Base-by-base conservation (phyloP, 1,140 invertebrate genomes). In the Drusus annulatus region DNA sequence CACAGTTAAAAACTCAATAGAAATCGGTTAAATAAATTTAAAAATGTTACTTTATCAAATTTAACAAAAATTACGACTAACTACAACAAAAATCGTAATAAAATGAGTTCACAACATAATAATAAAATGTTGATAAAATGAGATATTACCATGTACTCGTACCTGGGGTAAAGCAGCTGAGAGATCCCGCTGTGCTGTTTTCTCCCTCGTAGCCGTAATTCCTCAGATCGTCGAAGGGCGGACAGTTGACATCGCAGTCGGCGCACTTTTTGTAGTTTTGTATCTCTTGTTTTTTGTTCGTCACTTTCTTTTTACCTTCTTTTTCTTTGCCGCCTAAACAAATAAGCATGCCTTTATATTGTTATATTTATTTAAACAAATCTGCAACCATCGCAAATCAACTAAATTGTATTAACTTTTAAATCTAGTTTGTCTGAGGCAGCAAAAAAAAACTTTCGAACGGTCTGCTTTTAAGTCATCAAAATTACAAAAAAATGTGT, bases 201-300 rank as follows among this genome's bases (percentile, higher is more conserved):
- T 96, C 96, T 23, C 98, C 98, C 88, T 99, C 98, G 85, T 99
- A 99, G 15, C 97, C 97, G 88, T 98, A 99, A 90, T 99, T 98
- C 86, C 97, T 91, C 78, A 99, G 91, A 89, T 98, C 97, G 86
- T 99, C 98, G 87, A 98, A 98, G 0, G 98, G 98, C 60, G 97
- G 97, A 68, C 97, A 97, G 86, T 96, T 97, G 0, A 96, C 96
- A 90, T 99, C 98, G 86, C 95, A 94, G 87, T 99, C 97, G 2
- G 97, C 97, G 81, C 97, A 93, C 85, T 96, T 94, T 89, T 99
- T 96, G 87, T 98, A 96, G 84, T 98, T 96, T 85, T 97, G 95
- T 83, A 99, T 98, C 87, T 98, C 98, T 58, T 95, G 96, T 21
- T 98, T 96, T 86, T 97, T 97, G 85, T 97, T 94, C 56, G 96